Conservation (phyloP, 2,888 invertebrate genomes). For the Erebia ligea region DNA sequence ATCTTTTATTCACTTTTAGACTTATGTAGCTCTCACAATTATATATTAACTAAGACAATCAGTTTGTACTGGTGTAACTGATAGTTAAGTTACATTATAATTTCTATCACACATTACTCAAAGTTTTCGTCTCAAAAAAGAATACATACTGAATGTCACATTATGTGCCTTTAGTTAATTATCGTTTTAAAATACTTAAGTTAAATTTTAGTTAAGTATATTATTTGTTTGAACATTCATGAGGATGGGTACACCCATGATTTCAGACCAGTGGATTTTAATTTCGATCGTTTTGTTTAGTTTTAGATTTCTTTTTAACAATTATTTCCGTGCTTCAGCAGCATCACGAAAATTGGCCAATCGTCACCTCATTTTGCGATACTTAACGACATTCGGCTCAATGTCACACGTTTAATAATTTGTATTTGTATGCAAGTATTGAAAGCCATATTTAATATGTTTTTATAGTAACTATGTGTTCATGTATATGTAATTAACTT, state of each 20-base stretch:
- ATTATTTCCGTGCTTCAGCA: conserved; percentile 65
- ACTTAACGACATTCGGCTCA: not conserved
- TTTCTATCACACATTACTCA: not conserved
- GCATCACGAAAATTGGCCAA: conserved; percentile 45
- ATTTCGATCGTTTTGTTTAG: conserved; percentile 72
- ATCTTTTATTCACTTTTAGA: too few species aligned
- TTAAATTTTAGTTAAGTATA: conserved; percentile 46
- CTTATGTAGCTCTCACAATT: too few species aligned
- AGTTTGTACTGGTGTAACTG: not conserved
- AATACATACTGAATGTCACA: not conserved
- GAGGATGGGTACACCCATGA: conserved; percentile 54
- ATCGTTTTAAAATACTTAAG: conserved; percentile 41
- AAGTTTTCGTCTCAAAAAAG: not conserved
- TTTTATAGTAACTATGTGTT: not conserved
- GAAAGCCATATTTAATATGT: not conserved
- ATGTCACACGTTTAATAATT: too few species aligned
- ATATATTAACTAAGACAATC: too few species aligned
- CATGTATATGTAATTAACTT: not conserved
- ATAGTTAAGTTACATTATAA: not conserved
- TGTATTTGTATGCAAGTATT: too few species aligned
- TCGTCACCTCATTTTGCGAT: not conserved
- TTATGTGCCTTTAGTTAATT: not conserved
- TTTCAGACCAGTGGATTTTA: conserved; percentile 51
- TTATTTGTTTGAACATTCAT: conserved; percentile 33
- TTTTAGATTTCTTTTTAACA: conserved; percentile 68